Conservation (phyloP, 2,888 invertebrate genomes). For the Chorisops tibialis region DNA sequence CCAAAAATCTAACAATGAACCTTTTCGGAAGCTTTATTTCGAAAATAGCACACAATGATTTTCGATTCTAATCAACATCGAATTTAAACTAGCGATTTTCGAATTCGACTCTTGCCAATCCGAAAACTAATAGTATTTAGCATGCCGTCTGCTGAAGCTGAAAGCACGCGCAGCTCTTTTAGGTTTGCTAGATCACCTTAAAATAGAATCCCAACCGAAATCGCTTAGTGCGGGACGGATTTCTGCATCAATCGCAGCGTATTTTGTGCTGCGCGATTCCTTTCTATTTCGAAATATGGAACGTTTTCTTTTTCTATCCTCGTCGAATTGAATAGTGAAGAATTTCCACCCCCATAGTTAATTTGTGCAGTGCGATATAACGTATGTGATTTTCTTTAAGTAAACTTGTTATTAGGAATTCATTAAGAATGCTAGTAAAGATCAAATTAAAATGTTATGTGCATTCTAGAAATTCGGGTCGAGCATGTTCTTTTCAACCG, state of each 20-base stretch:
- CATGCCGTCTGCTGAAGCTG: neutral
- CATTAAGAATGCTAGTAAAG: neutral
- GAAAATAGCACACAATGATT: too few relatives aligned
- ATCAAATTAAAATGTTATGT: neutral
- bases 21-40: too few relatives aligned
- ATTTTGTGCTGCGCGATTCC: neutral
- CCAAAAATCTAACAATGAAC: too few relatives aligned
- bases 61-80: too few relatives aligned
- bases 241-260: conserved; percentile 23
- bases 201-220: conserved; percentile 27
- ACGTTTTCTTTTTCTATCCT: too few relatives aligned
- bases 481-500: neutral
- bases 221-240: conserved; percentile 20
- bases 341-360: neutral
- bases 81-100: too few relatives aligned
- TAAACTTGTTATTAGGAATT: too few relatives aligned
- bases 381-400: too few relatives aligned
- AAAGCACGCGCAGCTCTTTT: neutral
- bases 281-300: neutral
- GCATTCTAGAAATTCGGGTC: conserved; percentile 3
- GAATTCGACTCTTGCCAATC: too few relatives aligned
- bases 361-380: too few relatives aligned
- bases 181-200: conserved; percentile 11
- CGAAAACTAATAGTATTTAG: too few relatives aligned
- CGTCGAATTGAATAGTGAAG: too few relatives aligned